Percentiles rank a stretch among this genome's conserved stretches.
Evolutionary conservation across 2,797 vertebrate genomes (phyloP).

Genomic region (Phalloptychus januarius): DNA sequence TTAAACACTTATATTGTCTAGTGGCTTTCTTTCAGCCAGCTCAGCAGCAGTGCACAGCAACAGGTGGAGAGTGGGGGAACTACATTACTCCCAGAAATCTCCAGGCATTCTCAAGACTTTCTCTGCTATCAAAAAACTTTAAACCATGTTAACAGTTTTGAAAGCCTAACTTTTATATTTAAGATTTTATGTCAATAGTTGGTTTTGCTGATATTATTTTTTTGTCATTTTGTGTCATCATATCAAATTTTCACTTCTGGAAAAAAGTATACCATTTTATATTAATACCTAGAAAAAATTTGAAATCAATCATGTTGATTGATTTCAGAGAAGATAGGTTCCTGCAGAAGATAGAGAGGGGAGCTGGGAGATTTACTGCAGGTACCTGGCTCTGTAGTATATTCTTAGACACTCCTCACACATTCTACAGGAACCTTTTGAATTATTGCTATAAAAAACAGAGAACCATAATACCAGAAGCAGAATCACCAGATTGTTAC

Average conservation of each 20-base stretch:
- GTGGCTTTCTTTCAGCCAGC: neutral
- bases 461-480: neutral
- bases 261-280: neutral
- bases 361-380: neutral
- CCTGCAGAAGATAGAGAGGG: constrained; percentile 1
- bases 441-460: neutral
- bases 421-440: neutral
- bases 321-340: neutral
- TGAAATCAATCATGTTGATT: neutral
- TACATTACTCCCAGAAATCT: neutral
- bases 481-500: neutral
- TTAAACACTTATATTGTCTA: neutral
- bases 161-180: neutral
- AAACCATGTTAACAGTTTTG: neutral
- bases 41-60: neutral
- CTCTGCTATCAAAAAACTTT: neutral
- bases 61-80: neutral
- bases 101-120: neutral
- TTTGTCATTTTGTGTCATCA: neutral
- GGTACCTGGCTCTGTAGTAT: neutral
- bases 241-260: neutral
- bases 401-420: neutral
- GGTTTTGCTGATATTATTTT: neutral
- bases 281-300: neutral
- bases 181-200: neutral